Evolutionary conservation across 2,888 invertebrate genomes (phyloP).

Genomic region (Chirona hameri): DNA sequence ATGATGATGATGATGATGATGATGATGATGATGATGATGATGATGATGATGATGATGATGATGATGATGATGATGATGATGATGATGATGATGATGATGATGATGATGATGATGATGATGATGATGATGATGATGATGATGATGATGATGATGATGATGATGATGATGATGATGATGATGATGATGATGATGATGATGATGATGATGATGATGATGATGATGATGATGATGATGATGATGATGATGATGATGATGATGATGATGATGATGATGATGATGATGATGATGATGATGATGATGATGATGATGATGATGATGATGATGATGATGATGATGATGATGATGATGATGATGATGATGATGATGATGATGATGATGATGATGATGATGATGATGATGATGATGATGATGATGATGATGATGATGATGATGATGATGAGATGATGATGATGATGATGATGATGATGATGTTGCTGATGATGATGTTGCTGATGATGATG

Average conservation of each 20-base stretch:
- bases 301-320: slow-evolving; percentile 31
- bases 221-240: slow-evolving; percentile 30
- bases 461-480: too few relatives aligned
- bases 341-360: slow-evolving; percentile 28
- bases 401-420: slow-evolving; percentile 27
- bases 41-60: slow-evolving; percentile 28
- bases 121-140: slow-evolving; percentile 30
- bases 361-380: slow-evolving; percentile 28
- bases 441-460: too few relatives aligned
- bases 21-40: slow-evolving; percentile 24
- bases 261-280: slow-evolving; percentile 29
- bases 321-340: slow-evolving; percentile 28
- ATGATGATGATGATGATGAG: too few relatives aligned
- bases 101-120: slow-evolving; percentile 29
- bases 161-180: slow-evolving; percentile 28
- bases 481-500: too few relatives aligned
- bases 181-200: slow-evolving; percentile 30
- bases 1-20: neutral
- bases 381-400: slow-evolving; percentile 31
- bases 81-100: slow-evolving; percentile 28
- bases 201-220: slow-evolving; percentile 31
- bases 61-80: slow-evolving; percentile 31
- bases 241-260: slow-evolving; percentile 29
- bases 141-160: slow-evolving; percentile 31
- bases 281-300: slow-evolving; percentile 28